Evolutionary conservation across 1,140 invertebrate genomes (phyloP).

Genomic region (Condylostylus longicornis): DNA sequence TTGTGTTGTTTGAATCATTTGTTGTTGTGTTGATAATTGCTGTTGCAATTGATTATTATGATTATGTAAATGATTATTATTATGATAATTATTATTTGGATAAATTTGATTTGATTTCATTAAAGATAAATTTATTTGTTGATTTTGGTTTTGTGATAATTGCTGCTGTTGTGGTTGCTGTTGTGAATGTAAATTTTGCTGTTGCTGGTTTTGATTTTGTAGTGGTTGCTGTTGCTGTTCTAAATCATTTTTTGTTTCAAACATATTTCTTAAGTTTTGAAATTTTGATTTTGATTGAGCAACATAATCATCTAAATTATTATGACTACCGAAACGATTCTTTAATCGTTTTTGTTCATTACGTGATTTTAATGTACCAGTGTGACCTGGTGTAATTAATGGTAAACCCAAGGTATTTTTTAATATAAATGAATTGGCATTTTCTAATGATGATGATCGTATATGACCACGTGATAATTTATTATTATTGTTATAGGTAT

Average conservation of each 20-base stretch:
- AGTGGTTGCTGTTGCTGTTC: not conserved
- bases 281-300: slow-evolving; percentile 23
- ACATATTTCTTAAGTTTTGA: slow-evolving; percentile 31
- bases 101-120: too few species aligned
- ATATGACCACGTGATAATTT: slow-evolving; percentile 28
- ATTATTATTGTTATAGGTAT: too few species aligned
- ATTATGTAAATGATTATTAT: too few species aligned
- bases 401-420: slow-evolving; percentile 11
- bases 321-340: slow-evolving; percentile 29
- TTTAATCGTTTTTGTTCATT: slow-evolving; percentile 26
- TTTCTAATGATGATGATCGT: slow-evolving; percentile 26
- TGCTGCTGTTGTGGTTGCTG: slow-evolving; percentile 2
- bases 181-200: slow-evolving; percentile 13
- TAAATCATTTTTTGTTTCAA: slow-evolving; percentile 12
- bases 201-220: not conserved
- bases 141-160: too few species aligned
- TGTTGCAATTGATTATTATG: too few species aligned
- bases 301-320: slow-evolving; percentile 19
- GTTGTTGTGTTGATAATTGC: not conserved
- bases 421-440: slow-evolving; percentile 10
- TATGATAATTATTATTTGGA: too few species aligned
- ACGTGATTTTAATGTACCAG: slow-evolving; percentile 27
- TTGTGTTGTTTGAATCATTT: slow-evolving; percentile 7
- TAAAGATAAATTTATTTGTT: too few species aligned
- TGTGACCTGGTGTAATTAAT: slow-evolving; percentile 10